A percentile compares a stretch with the other conserved stretches of the same genome.
Evolutionary conservation across 2,797 vertebrate species (phyloP).

Genomic region (Perodicticus potto): DNA sequence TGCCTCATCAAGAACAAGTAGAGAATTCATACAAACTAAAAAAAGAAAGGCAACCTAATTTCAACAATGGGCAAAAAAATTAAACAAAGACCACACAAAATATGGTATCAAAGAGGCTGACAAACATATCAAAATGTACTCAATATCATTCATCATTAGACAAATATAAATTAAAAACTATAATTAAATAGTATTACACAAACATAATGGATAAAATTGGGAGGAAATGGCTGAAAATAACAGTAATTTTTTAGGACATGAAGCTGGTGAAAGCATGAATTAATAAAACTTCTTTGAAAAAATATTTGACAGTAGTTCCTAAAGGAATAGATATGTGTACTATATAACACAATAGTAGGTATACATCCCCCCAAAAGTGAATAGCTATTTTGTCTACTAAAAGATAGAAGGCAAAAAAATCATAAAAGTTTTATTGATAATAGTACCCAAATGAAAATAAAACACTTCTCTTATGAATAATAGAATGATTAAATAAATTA

Average conservation of each 20-base stretch:
- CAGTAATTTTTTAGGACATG: neutral
- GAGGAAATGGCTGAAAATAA: neutral
- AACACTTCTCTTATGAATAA: neutral
- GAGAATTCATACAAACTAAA: neutral
- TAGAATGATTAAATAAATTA: neutral
- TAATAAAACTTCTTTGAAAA: constrained; percentile 10
- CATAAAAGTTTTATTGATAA: neutral
- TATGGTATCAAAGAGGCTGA: neutral
- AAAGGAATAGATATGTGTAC: neutral
- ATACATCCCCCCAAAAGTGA: neutral
- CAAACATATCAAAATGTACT: neutral
- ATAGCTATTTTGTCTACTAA: neutral
- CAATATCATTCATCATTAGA: neutral
- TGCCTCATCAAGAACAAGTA: neutral
- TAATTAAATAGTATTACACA: neutral
- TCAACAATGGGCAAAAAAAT: neutral
- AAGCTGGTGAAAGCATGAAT: neutral
- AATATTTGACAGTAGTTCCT: neutral
- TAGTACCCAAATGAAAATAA: neutral
- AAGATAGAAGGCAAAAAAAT: neutral
- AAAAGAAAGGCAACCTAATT: neutral
- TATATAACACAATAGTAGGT: neutral
- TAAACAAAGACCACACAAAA: neutral
- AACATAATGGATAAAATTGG: neutral
- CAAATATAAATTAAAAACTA: constrained; percentile 22